Evolutionary conservation across 2,797 vertebrate genomes (phyloP), one percentile per base, ranked within the genome.

Genomic region (Betta splendens): DNA sequence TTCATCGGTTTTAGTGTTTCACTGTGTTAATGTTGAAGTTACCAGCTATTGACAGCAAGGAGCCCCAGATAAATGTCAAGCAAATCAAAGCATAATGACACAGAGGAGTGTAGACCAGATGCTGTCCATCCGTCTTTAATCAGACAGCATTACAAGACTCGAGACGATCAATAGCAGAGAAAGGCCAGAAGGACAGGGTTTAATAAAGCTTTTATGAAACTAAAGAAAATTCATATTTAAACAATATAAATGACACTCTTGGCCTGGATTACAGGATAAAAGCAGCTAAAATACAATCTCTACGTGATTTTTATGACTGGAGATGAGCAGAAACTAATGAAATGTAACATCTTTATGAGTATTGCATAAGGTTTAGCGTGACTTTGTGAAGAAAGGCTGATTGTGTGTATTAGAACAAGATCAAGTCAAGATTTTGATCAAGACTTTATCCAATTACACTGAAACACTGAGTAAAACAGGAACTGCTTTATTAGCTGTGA

Each of bases 31-130:
- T 2, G 17, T 52, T 16, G 35, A 33, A n/a, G n/a, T n/a, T n/a
- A n/a, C n/a, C 32, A 22, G 3, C 5, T 32, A 29, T 16, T 29
- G 36, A 33, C 39, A 20, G 15, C 13, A 7, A 36, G 3, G 17
- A 16, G 9, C 22, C 18, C 1, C 12, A 20, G 16, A 42, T 59
- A 38, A 48, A 64, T 58, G 42, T 58, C 31, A 1, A 21, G 43
- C 9, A 33, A 44, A 39, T 71, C 32, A 54, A 60, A 39, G 26
- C 3, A 11, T 22, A 39, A 33, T 54, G 37, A 54, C 10, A 22
- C 2, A 7, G 11, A 4, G 42, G 29, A 25, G 6, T 17, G 18
- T 10, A 12, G 35, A 16, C 9, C 36, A 29, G n/a, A 15, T n/a
- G n/a, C 10, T 39, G 2, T 47, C 28, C 42, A 35, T 40, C 48